These are phyloP conservation scores for Asarcornis scutulata DNA, from an alignment of 2,113 vertebrate species.

Conservation along the genomic window DNA sequence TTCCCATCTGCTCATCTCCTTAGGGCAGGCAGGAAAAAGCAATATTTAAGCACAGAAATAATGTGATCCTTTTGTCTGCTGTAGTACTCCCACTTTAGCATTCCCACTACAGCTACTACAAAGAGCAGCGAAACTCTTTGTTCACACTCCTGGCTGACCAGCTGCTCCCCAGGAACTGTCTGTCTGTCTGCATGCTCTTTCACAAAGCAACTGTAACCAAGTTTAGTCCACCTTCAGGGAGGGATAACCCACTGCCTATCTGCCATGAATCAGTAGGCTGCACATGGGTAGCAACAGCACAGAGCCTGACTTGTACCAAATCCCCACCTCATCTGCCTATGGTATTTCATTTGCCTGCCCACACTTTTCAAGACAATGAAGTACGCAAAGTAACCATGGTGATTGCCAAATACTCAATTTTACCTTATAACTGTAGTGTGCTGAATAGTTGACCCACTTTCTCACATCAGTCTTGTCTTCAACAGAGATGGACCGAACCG, in stretches of 20 bases:
- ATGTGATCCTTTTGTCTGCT: background rate
- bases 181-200: background rate
- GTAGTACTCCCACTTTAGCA: background rate
- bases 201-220: background rate
- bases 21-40: background rate
- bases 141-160: background rate
- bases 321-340: background rate
- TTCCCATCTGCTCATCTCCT: conserved; percentile 35
- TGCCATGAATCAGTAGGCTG: background rate
- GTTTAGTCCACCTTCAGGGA: background rate
- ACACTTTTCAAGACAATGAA: background rate
- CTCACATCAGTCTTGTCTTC: conserved; percentile 81
- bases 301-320: background rate
- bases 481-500: conserved; percentile 85
- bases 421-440: conserved; percentile 91
- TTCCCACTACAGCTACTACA: background rate
- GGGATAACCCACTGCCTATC: background rate
- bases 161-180: background rate
- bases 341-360: background rate
- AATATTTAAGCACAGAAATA: background rate
- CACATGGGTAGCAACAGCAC: background rate
- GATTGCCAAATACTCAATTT: background rate
- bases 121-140: background rate
- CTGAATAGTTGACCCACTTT: conserved; percentile 91
- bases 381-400: background rate